Base-by-base conservation (phyloP, 2,888 invertebrate species). In the Chymomyza amoena region DNA sequence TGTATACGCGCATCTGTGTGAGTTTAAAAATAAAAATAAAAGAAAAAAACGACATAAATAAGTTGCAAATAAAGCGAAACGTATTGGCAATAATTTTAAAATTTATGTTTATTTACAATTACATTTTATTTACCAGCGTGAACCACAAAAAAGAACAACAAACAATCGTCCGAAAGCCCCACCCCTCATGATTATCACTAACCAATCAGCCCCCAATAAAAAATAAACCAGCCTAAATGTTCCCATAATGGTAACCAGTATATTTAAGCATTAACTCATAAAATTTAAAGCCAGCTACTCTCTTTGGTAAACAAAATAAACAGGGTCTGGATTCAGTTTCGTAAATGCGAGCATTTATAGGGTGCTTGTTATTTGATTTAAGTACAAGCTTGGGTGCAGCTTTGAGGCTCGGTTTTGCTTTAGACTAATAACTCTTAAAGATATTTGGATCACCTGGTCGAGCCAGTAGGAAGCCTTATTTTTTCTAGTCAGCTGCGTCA, bases 51-150 rank as follows among this genome's bases (percentile, higher is more conserved):
- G 70, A 60, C 60, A 79, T 72, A 79, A 81, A 83, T 81, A 81
- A 78, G 79, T 76, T 84, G 77, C 78, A 76, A 76, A 76, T 76
- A 79, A 70, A 72, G 73, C 69, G 64, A 51, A 66, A 39, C 65
- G 71, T 64, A 72, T 71, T 71, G 80, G 81, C 68, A 82, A 87
- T 86, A 85, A 81, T 85, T 78, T 89, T 80, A 72, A 81, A 88
- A 87, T 84, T 79, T 80, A 81, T 88, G 80, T 88, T 88, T 87
- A 86, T 87, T 87, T 87, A 84, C 89, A 87, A 85, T 88, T 85
- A 87, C 81, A 84, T 79, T 84, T 81, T 81, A 81, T 81, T 77
- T 80, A 73, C 59, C 68, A 69, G 66, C 59, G 15, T 7, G 51
- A 18, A 56, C 64, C 39, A 66, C 51, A 51, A 50, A 50, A 25